A percentile compares a stretch with the other conserved stretches of the same genome.
phyloP scores from a whole-genome alignment of 2,113 vertebrate genomes.

The Plotosus lineatus region DNA sequence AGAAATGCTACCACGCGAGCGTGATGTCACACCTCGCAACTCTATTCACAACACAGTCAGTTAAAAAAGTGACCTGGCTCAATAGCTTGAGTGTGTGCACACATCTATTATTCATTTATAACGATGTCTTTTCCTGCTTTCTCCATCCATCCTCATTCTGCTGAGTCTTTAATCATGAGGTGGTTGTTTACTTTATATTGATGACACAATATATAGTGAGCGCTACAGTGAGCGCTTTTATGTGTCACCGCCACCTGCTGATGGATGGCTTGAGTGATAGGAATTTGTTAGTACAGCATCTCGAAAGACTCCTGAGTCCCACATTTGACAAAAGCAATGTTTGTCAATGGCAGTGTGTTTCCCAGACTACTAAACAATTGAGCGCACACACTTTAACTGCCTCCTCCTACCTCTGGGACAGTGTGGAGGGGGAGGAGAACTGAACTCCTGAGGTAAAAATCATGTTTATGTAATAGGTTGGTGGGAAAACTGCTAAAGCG shows the following conservation, averaged over 20 bases:
- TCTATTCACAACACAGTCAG: background rate
- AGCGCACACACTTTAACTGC: background rate
- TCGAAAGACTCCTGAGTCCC: constrained; percentile 64
- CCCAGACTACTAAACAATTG: constrained; percentile 48
- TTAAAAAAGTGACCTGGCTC: background rate
- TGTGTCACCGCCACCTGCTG: constrained; percentile 55
- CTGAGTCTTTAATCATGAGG: constrained; percentile 52
- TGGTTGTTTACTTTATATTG: constrained; percentile 65
- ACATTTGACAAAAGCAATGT: constrained; percentile 69
- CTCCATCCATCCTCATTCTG: constrained; percentile 52
- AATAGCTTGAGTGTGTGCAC: constrained; percentile 7
- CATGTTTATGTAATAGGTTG: constrained; percentile 17
- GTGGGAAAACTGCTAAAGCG: background rate
- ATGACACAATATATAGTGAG: no score
- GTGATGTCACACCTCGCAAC: no score
- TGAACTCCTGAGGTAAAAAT: background rate
- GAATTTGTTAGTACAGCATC: constrained; percentile 67
- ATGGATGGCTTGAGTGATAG: constrained; percentile 65
- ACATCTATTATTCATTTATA: constrained; percentile 35
- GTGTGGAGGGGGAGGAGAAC: background rate
- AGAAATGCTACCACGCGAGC: no score
- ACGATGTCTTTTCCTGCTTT: constrained; percentile 36
- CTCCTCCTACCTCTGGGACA: background rate
- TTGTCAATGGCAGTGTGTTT: constrained; percentile 57
- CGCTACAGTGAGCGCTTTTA: constrained; percentile 62